Evolutionary conservation across 1,140 invertebrate genomes (phyloP).

Genomic region (Drosophila teissieri): DNA sequence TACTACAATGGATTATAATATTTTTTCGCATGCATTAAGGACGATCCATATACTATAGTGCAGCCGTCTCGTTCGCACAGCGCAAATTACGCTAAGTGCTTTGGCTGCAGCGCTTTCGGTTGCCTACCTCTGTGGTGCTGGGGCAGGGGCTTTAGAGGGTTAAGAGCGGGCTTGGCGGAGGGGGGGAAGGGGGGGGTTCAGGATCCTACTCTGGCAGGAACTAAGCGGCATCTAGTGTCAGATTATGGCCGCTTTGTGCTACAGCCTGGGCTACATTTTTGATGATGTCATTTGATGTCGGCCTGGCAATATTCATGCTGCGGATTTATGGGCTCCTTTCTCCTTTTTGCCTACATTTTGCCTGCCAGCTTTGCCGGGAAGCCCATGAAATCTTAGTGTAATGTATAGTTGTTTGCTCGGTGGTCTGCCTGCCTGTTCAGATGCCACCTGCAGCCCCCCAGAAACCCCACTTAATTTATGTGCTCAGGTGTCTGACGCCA

Average conservation of each 20-base stretch:
- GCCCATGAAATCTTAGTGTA: constrained; percentile 50
- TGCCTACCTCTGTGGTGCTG: constrained; percentile 55
- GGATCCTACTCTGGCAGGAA: constrained; percentile 31
- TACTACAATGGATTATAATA: constrained; percentile 1
- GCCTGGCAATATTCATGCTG: constrained; percentile 70
- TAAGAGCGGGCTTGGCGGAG: constrained; percentile 1
- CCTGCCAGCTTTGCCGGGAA: background rate
- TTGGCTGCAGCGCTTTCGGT: constrained; percentile 69
- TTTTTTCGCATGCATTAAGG: constrained; percentile 22
- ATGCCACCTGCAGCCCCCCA: background rate
- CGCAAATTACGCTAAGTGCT: constrained; percentile 81
- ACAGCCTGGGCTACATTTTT: constrained; percentile 70
- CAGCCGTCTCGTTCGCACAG: constrained; percentile 30
- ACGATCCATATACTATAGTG: constrained; percentile 6
- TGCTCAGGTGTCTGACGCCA: constrained; percentile 50
- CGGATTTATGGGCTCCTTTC: constrained; percentile 55
- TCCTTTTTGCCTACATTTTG: background rate
- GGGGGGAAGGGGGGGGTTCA: background rate
- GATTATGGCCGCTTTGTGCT: constrained; percentile 79
- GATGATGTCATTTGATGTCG: constrained; percentile 80
- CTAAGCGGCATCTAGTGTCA: constrained; percentile 78
- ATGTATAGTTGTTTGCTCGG: constrained; percentile 31
- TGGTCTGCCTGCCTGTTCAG: background rate
- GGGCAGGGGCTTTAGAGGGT: background rate
- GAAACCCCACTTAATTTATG: constrained; percentile 59